A percentile compares a stretch with the other conserved stretches of the same genome.
These are phyloP conservation scores for Phalloptychus januarius DNA, from an alignment of 2,797 vertebrate species.

Conservation along the genomic window DNA sequence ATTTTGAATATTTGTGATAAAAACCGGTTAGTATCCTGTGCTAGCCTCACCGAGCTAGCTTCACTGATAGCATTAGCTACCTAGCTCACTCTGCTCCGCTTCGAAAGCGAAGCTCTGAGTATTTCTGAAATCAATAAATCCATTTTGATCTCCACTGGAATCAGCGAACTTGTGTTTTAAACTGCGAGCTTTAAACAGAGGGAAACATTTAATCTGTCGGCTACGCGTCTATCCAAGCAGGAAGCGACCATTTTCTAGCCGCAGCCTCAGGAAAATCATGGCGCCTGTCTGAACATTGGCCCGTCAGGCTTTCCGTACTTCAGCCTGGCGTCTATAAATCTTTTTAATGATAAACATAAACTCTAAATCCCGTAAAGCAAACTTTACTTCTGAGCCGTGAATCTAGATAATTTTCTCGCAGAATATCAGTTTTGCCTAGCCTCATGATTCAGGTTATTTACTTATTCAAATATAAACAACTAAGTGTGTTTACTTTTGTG, in stretches of 20 bases:
- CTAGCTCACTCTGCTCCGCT: slow-evolving; percentile 23
- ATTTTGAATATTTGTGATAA: background rate
- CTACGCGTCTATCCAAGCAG: slow-evolving; percentile 11
- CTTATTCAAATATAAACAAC: background rate
- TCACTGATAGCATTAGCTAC: slow-evolving; percentile 36
- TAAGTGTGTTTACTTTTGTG: background rate
- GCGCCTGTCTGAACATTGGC: slow-evolving; percentile 51
- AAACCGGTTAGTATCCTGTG: slow-evolving; percentile 23
- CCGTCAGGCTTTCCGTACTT: slow-evolving; percentile 62
- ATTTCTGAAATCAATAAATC: background rate
- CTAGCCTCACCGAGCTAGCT: slow-evolving; percentile 43
- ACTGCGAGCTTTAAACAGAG: background rate
- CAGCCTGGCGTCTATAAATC: background rate
- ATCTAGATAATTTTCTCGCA: background rate
- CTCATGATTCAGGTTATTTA: background rate
- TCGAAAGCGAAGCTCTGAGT: background rate
- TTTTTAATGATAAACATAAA: background rate
- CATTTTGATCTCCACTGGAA: background rate
- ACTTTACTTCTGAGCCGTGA: background rate
- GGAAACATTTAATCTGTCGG: background rate
- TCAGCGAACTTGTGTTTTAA: background rate
- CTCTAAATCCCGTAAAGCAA: background rate
- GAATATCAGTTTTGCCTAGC: background rate
- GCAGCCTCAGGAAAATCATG: slow-evolving; percentile 64
- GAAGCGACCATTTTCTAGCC: slow-evolving; percentile 73